Evolutionary conservation across 2,113 vertebrate genomes (phyloP), one percentile per base, ranked within the genome.

Genomic region (Pachycephala philippinensis): DNA sequence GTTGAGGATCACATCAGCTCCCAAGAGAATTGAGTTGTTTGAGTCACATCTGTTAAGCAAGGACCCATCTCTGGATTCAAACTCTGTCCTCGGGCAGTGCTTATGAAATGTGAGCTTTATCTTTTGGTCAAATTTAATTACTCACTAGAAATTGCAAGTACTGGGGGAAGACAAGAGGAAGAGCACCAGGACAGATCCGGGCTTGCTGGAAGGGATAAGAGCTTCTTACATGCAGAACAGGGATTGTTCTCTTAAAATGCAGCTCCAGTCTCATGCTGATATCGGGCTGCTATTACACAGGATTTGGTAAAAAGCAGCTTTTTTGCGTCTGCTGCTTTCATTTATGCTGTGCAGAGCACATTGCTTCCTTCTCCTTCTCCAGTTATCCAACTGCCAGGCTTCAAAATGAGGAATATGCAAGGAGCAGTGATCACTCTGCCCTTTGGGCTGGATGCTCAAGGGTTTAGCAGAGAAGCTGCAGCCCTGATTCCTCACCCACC

Each of bases 401-500:
- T 54, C 59, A 9, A 47, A 52, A 18, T 4, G 6, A 42, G 59
- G 52, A 64, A 15, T 8, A 26, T 42, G 50, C 35, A 15, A 21
- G 61, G 56, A 75, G 66, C 47, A n/a, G 2, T 0, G 7, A 18
- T 6, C 15, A 0, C 66, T 20, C 28, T 22, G 60, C 19, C 40
- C 49, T 37, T 50, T 3, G 78, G 54, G 84, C 42, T 31, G 69
- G 49, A 3, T 39, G 71, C 63, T 24, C 77, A 2, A 3, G 47
- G 28, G 31, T 2, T 80, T 28, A 16, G 42, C 72, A 31, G 76
- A 57, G 59, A 35, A 52, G 68, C 68, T 50, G 50, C 31, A 49
- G 82, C 31, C 27, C 59, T 37, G 59, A 14, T 3, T 26, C 50
- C 1, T 0, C 47, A 13, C 26, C 10, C 2, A 0, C 44, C 3